These are phyloP conservation scores for Enteromius radiatus DNA, from an alignment of 2,797 vertebrate genomes.

Conservation along the genomic window DNA sequence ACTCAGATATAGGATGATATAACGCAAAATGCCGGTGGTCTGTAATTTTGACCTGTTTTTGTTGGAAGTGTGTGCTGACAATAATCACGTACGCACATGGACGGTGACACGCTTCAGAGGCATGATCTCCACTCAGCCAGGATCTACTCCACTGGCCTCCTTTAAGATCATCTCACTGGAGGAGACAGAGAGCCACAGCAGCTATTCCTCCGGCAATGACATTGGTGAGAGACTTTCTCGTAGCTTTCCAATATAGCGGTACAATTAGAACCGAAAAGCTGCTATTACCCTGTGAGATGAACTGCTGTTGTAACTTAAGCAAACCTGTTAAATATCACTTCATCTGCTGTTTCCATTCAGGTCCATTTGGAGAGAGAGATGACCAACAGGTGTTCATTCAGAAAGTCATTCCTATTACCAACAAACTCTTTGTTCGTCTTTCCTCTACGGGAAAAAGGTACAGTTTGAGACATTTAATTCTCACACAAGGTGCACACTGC, in stretches of 20 bases:
- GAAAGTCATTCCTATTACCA: slow-evolving; percentile 97
- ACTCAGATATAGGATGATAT: not conserved
- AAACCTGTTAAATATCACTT: not conserved
- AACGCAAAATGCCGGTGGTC: not conserved
- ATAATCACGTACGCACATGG: slow-evolving; percentile 97
- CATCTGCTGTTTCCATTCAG: slow-evolving; percentile 69
- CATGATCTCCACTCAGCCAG: slow-evolving; percentile 99
- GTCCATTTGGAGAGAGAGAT: slow-evolving; percentile 96
- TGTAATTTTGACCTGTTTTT: not conserved
- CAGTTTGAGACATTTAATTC: not conserved
- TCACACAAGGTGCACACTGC: not conserved
- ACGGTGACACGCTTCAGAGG: slow-evolving; percentile 96
- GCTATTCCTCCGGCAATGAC: slow-evolving; percentile 95
- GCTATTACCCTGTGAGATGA: not conserved
- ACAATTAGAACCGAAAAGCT: not conserved
- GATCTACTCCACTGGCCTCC: slow-evolving; percentile 94
- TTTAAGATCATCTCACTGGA: slow-evolving; percentile 98
- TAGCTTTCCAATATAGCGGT: not conserved
- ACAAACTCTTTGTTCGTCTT: slow-evolving; percentile 94
- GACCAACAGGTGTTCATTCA: slow-evolving; percentile 99
- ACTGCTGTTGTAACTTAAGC: not conserved
- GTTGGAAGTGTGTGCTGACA: slow-evolving; percentile 91
- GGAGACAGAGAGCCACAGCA: slow-evolving; percentile 94
- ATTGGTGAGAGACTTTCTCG: slow-evolving; percentile 81
- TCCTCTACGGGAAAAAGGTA: slow-evolving; percentile 98